These are phyloP conservation scores for Anas platyrhynchos DNA, from an alignment of 2,113 vertebrate genomes.

Conservation along the genomic window DNA sequence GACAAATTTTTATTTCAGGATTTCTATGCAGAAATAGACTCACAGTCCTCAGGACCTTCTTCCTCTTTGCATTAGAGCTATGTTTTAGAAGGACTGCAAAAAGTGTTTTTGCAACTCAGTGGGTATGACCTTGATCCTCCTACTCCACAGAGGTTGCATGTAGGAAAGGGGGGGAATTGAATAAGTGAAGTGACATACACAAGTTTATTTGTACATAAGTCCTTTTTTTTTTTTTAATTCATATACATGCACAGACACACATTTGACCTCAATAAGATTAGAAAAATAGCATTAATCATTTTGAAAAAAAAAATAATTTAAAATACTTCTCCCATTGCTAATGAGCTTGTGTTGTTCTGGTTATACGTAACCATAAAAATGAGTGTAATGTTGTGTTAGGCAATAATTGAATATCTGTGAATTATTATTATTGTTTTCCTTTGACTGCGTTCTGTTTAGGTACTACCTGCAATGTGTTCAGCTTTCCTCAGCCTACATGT, in stretches of 20 bases:
- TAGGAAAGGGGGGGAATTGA: not conserved
- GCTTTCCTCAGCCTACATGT: not conserved
- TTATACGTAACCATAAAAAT: constrained; percentile 40
- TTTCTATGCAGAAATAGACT: not conserved
- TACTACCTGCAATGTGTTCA: not conserved
- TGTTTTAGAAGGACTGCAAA: not conserved
- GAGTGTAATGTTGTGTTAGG: not conserved
- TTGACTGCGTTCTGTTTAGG: not conserved
- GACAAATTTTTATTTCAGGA: no score
- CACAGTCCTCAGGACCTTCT: not conserved
- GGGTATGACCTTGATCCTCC: not conserved
- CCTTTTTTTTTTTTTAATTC: not conserved
- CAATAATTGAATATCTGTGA: constrained; percentile 50
- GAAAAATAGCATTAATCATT: constrained; percentile 21
- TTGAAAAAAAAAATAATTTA: constrained; percentile 20
- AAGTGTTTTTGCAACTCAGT: not conserved
- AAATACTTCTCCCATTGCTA: constrained; percentile 3
- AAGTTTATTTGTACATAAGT: not conserved
- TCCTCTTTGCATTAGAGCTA: not conserved
- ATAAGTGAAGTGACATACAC: not conserved
- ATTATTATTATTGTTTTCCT: constrained; percentile 41
- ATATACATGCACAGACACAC: not conserved
- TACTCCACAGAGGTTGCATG: not conserved
- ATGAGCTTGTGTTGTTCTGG: constrained; percentile 6
- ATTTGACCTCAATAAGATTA: constrained; percentile 8